Percentiles rank a stretch among this genome's conserved stretches.
Evolutionary conservation across 2,888 invertebrate genomes (phyloP).

Genomic region (Heliothis peltigera): DNA sequence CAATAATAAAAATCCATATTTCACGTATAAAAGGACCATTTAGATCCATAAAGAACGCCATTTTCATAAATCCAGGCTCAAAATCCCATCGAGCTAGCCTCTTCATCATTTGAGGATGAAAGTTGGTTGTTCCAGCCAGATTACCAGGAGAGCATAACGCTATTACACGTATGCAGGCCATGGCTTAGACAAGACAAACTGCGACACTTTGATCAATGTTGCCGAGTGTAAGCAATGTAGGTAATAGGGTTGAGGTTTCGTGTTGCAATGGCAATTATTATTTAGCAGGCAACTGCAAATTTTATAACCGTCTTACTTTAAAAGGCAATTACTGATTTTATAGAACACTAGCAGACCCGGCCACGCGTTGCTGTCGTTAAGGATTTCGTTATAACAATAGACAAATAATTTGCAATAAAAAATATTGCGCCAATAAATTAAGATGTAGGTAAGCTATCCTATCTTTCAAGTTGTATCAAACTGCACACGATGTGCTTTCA

Average conservation of each 20-base stretch:
- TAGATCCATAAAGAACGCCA: constrained; percentile 17
- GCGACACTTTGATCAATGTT: constrained; percentile 47
- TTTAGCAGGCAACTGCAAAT: no score
- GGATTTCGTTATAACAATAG: no score
- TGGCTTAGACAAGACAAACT: constrained; percentile 34
- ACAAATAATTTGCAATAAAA: no score
- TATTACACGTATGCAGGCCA: constrained; percentile 23
- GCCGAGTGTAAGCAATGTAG: constrained; percentile 8
- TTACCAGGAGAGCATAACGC: constrained; percentile 44
- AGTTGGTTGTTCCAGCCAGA: constrained; percentile 23
- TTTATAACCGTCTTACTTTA: no score
- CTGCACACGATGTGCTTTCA: no score
- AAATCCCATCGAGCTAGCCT: constrained; percentile 35
- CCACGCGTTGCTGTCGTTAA: no score
- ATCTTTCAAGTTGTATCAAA: no score
- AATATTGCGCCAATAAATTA: no score
- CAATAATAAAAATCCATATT: constrained; percentile 28
- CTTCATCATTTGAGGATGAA: constrained; percentile 45
- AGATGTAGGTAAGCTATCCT: no score
- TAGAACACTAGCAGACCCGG: no score
- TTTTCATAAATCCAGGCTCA: constrained; percentile 43
- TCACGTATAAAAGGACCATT: constrained; percentile 22
- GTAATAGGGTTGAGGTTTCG: constrained; percentile 8
- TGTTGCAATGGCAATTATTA: constrained; percentile 1
- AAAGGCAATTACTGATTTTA: no score